Base-by-base conservation (phyloP, 2,888 invertebrate genomes). In the Drepana falcataria region DNA sequence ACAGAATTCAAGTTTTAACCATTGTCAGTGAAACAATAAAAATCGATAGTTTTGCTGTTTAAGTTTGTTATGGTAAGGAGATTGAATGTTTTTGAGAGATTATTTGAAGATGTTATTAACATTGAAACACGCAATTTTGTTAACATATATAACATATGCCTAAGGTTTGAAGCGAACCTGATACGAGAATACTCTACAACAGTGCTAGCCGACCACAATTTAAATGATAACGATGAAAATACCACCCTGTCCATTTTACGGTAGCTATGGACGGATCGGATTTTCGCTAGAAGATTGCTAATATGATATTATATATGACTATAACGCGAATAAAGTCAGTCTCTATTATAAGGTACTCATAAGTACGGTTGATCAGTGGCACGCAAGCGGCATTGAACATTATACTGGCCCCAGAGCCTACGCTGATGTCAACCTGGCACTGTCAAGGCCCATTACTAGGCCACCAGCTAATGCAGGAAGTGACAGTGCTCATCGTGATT, bases 401-500 rank as follows among this genome's bases (percentile, higher is more conserved):
- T 71, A 74, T 65, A 69, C 60, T 69, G 75, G 71, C 77, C 81
- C 80, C 66, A 73, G 66, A 77, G 63, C 82, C 85, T 78, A 85
- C 81, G 78, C 77, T 66, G 61, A 62, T 68, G 71, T 72, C 66
- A 75, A 65, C 69, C 65, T 68, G 68, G 69, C 81, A 81, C 68
- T 80, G 82, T 74, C 83, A 83, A 82, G 83, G 82, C 64, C 65
- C 55, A 53, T 53, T 47, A 52, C 47, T 54, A 55, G 48, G 54
- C 54, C 55, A 57, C 47, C 54, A 47, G 53, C 52, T 51, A 49
- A 63, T 57, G 58, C 58, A 61, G 59, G 63, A 59, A 59, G 59
- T 54, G 56, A 51, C 59, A 57, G 63, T 52, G 58, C 55, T 64
- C 57, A 56, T 64, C 58, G 55, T 61, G 51, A 62, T 68, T 61